phyloP scores from a whole-genome alignment of 2,888 invertebrate species.

The Caenorhabditis afra region DNA sequence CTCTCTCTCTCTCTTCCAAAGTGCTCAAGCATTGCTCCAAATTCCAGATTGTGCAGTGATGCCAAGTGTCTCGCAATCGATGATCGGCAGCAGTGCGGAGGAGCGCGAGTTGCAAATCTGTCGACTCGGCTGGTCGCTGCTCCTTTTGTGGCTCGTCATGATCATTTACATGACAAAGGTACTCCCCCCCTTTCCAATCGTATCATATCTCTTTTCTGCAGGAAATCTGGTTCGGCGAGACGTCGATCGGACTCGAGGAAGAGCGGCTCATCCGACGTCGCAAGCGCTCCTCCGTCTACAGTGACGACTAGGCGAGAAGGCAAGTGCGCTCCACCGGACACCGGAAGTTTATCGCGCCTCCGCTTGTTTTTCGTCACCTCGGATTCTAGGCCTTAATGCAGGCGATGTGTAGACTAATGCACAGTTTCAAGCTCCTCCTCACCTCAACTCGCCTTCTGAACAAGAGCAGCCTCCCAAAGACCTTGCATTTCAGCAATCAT shows the following conservation, averaged over 20 bases:
- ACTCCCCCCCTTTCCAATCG: no score
- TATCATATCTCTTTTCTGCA: constrained; percentile 5
- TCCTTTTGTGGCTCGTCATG: constrained; percentile 63
- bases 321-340: no score
- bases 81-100: constrained; percentile 49
- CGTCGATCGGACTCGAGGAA: constrained; percentile 57
- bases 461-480: no score
- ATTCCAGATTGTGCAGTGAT: constrained; percentile 13
- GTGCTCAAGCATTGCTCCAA: neutral
- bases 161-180: constrained; percentile 68
- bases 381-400: no score
- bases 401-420: no score
- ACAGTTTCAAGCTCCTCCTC: no score
- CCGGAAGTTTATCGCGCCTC: no score
- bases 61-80: constrained; percentile 23
- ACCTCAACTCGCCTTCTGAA: no score
- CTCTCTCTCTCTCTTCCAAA: neutral
- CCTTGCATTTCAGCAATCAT: no score
- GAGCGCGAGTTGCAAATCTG: constrained; percentile 63
- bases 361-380: no score
- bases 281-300: constrained; percentile 34
- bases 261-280: constrained; percentile 35
- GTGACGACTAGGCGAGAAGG: constrained; percentile 28
- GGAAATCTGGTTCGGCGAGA: constrained; percentile 60
- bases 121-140: constrained; percentile 62